Percentiles rank a stretch among this genome's conserved stretches.
Conservation (phyloP, 2,113 vertebrate species). For the Diadophis punctatus region DNA sequence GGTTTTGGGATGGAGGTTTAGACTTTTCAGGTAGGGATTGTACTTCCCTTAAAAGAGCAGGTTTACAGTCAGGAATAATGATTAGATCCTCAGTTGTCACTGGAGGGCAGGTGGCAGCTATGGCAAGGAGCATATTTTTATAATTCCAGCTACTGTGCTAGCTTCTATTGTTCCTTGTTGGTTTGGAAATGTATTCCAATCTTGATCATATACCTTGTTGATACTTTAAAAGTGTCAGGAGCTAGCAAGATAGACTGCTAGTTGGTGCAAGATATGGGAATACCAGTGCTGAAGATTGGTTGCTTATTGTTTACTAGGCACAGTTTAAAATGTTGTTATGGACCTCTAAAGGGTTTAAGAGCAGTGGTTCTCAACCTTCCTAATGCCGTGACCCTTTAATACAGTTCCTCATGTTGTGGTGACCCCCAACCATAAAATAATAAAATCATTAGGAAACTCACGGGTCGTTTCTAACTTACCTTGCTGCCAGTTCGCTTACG, state of each 20-base stretch:
- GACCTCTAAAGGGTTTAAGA: not conserved
- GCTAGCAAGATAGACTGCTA: not conserved
- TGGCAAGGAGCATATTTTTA: not conserved
- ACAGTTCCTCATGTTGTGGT: too few relatives aligned
- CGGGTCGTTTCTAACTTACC: too few relatives aligned
- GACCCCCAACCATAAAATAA: too few relatives aligned
- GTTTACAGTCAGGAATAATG: not conserved
- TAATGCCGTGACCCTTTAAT: too few relatives aligned
- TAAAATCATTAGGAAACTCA: too few relatives aligned
- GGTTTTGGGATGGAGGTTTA: not conserved
- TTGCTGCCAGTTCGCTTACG: too few relatives aligned
- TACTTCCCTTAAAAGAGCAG: not conserved
- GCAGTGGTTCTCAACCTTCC: too few relatives aligned
- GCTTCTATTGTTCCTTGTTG: not conserved
- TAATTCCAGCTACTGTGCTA: not conserved
- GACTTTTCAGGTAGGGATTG: not conserved
- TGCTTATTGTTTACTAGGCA: not conserved
- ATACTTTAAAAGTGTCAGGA: not conserved
- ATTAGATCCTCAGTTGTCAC: not conserved
- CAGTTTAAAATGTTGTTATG: not conserved
- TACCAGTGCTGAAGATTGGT: not conserved
- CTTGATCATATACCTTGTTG: not conserved
- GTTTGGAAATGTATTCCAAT: not conserved
- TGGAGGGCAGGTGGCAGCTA: not conserved
- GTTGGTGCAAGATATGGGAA: not conserved